Conservation (phyloP, 2,888 invertebrate genomes). For the Hipparchia semele region DNA sequence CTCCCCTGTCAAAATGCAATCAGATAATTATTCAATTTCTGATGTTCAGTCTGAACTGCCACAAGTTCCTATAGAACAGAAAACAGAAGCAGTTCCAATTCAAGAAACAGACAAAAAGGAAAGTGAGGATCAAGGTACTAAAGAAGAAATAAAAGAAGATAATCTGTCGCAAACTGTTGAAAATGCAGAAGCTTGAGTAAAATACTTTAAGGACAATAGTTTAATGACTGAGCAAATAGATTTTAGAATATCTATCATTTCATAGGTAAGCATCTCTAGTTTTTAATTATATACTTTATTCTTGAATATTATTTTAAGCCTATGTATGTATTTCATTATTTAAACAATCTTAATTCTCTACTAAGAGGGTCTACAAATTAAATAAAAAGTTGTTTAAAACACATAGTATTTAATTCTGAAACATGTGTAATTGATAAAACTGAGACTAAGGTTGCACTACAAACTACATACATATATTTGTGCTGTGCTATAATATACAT, state of each 20-base stretch:
- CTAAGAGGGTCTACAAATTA: too few relatives aligned
- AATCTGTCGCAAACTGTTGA: background rate
- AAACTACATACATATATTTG: too few relatives aligned
- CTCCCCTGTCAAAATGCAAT: conserved; percentile 51
- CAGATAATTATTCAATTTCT: conserved; percentile 71
- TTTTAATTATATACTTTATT: background rate
- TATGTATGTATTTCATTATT: background rate
- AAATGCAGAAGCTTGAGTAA: conserved; percentile 1
- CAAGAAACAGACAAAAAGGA: conserved; percentile 36
- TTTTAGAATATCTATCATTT: background rate
- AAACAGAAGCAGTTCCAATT: conserved; percentile 35
- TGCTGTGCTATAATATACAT: too few relatives aligned
- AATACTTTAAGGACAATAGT: background rate
- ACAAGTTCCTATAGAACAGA: conserved; percentile 44
- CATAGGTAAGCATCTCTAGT: background rate
- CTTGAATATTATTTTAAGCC: background rate
- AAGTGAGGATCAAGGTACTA: conserved; percentile 39
- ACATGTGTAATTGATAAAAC: too few relatives aligned
- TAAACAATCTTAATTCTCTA: background rate
- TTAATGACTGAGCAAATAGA: background rate
- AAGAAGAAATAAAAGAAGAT: conserved; percentile 35
- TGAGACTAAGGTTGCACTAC: too few relatives aligned
- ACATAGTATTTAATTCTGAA: too few relatives aligned
- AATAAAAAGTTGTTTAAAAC: too few relatives aligned
- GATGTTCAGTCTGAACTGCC: conserved; percentile 72